Evolutionary conservation across 2,113 vertebrate species (phyloP), one percentile per base, ranked within the genome.

Genomic region (Odontesthes bonariensis): DNA sequence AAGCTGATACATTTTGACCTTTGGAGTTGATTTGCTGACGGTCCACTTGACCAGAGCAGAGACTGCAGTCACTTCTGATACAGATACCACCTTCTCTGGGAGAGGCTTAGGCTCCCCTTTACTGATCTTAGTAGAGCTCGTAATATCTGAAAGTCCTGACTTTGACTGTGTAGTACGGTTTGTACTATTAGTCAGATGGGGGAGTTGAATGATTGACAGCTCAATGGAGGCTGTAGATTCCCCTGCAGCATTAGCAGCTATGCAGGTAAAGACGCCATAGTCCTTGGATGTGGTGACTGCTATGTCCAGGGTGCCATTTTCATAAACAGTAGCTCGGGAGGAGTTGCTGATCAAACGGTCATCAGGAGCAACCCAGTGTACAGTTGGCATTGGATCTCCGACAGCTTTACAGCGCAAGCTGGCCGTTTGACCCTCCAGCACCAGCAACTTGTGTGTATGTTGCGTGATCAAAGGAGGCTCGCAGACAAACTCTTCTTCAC

Each of bases 1-100:
- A 42, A 99, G 94, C 90, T 99, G 98, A 88, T 97, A 99, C 97
- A 99, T 99, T 94, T 99, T 99, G 79, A 99, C 97, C 63, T 96
- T 95, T 31, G 97, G 97, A 0, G 97, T 95, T 0, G 96, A 95
- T 90, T 97, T 98, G 94, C 95, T 97, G 75, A 98, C 96, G 0
- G 95, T 96, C 98, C 98, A 99, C 86, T 96, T 98, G 73, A 99
- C 92, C 86, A 98, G 86, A 75, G 97, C 97, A 12, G 97, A 98
- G 70, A 94, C 93, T 20, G 97, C 95, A 0, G 97, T 98, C 91
- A 99, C 97, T 20, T 99, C 97, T 1, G 97, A 97, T 66, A 96
- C 96, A 2, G 96, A 93, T 59, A 99, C 97, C 47, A 94, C 92
- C 69, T 96, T 95, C 77, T 99, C 97, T 0, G 96, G 96, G 54